These are phyloP conservation scores for Cyanocitta stelleri DNA, from an alignment of 2,113 vertebrate species.

Conservation along the genomic window DNA sequence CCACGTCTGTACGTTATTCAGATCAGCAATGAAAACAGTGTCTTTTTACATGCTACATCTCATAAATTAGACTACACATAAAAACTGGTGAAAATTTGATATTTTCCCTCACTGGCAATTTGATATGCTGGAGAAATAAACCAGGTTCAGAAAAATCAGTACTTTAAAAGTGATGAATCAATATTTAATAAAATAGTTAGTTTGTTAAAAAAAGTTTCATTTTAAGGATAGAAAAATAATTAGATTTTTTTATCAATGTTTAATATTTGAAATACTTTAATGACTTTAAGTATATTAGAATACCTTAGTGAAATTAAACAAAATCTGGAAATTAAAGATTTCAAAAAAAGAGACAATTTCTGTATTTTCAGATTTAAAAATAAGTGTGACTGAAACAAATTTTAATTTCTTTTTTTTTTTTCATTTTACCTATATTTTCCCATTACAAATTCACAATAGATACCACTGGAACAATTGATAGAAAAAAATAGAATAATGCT, in stretches of 20 bases:
- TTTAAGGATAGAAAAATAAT: neutral
- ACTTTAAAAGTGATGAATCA: neutral
- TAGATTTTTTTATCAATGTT: neutral
- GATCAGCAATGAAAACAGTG: neutral
- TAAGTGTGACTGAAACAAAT: neutral
- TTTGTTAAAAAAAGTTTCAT: neutral
- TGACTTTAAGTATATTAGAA: neutral
- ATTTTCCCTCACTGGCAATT: neutral
- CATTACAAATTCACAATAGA: neutral
- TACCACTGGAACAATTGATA: neutral
- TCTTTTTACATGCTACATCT: neutral
- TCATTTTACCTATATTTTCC: neutral
- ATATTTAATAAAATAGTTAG: neutral
- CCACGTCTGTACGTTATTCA: neutral
- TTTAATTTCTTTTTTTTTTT: neutral
- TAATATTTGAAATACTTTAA: neutral
- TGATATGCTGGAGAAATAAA: neutral
- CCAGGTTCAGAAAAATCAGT: neutral
- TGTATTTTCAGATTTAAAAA: neutral
- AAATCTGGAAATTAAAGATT: neutral
- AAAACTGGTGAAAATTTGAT: neutral
- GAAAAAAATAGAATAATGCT: conserved; percentile 5
- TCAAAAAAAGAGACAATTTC: neutral
- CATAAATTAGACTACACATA: neutral
- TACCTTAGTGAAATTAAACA: neutral